phyloP scores from a whole-genome alignment of 2,888 invertebrate genomes.

The Caenorhabditis sp. region DNA sequence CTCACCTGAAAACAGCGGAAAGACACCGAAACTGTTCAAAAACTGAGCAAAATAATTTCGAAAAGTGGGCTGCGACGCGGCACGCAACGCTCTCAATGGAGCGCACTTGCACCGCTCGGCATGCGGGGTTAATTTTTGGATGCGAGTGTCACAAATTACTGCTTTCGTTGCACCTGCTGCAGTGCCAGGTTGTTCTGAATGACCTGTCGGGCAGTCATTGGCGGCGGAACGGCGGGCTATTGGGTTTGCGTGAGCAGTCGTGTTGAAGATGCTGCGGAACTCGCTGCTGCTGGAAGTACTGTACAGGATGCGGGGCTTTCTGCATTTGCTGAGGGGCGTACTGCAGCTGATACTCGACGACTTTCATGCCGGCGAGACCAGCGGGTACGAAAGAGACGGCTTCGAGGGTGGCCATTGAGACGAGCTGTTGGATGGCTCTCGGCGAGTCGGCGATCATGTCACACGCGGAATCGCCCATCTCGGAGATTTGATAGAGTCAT shows the following conservation, averaged over 20 bases:
- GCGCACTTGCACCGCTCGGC: slow-evolving; percentile 6
- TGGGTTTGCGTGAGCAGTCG: no score
- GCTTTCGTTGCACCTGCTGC: slow-evolving; percentile 38
- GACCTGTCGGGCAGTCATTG: slow-evolving; percentile 32
- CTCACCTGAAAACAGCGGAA: background rate
- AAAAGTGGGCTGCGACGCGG: slow-evolving; percentile 15
- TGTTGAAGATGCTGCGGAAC: slow-evolving; percentile 2
- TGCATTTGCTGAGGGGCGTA: slow-evolving; percentile 31
- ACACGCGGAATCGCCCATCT: slow-evolving; percentile 91
- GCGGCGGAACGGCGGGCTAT: slow-evolving; percentile 9
- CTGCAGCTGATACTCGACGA: slow-evolving; percentile 86
- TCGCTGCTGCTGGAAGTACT: no score
- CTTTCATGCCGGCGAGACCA: slow-evolving; percentile 94
- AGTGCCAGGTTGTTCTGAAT: slow-evolving; percentile 34
- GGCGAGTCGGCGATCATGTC: slow-evolving; percentile 90
- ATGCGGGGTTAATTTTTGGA: no score
- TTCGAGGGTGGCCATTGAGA: slow-evolving; percentile 82
- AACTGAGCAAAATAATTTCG: slow-evolving; percentile 15
- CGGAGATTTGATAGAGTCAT: slow-evolving; percentile 93
- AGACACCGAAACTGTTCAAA: background rate
- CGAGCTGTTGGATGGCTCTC: slow-evolving; percentile 85
- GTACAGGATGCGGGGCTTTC: slow-evolving; percentile 74
- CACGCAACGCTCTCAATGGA: slow-evolving; percentile 27
- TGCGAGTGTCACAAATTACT: no score
- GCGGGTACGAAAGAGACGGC: slow-evolving; percentile 97